Evolutionary conservation across 2,113 vertebrate species (phyloP).

Genomic region (Cisticola juncidis): DNA sequence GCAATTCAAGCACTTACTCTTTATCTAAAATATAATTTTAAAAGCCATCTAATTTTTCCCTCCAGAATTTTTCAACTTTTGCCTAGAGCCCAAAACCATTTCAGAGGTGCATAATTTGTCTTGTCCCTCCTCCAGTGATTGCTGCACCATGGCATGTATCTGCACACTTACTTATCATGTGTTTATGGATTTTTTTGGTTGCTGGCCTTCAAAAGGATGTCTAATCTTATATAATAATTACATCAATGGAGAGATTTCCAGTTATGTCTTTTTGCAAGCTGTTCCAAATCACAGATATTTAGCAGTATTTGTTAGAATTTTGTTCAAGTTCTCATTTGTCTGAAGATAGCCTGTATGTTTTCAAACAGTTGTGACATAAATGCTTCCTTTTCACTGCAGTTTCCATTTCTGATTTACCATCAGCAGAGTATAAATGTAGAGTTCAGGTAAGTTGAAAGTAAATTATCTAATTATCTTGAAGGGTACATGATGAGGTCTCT

Average conservation of each 20-base stretch:
- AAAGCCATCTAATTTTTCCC: neutral
- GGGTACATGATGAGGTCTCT: neutral
- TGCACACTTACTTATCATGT: neutral
- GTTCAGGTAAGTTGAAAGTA: neutral
- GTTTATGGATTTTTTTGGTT: slow-evolving; percentile 6
- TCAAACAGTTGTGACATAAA: neutral
- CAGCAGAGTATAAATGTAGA: neutral
- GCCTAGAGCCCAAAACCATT: neutral
- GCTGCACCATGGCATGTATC: neutral
- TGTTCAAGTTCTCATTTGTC: neutral
- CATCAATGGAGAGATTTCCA: neutral
- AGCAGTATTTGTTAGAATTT: neutral
- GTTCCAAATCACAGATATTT: neutral
- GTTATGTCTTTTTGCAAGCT: neutral
- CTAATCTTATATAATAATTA: neutral
- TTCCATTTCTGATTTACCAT: neutral
- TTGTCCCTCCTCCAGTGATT: neutral
- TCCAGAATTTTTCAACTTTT: neutral
- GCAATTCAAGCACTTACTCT: neutral
- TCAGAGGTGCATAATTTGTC: neutral
- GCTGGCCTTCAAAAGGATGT: neutral
- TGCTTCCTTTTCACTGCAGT: neutral
- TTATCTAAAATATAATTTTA: neutral
- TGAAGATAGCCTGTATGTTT: neutral
- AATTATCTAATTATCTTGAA: neutral